These are phyloP conservation scores for Cerastis leucographa DNA, from an alignment of 2,888 invertebrate species.

Conservation along the genomic window DNA sequence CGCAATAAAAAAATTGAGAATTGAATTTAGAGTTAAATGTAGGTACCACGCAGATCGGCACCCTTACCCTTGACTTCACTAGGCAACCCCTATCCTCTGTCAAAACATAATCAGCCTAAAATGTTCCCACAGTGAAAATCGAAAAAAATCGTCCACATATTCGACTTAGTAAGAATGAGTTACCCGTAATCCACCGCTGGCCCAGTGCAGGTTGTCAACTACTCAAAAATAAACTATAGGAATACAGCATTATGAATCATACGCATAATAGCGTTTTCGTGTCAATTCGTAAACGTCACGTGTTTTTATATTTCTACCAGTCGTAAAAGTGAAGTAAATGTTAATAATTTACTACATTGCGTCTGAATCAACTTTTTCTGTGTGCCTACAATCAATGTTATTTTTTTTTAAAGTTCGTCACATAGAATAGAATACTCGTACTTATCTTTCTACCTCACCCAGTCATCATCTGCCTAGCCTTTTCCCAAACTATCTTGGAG, in stretches of 20 bases:
- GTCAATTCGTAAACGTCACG: slow-evolving; percentile 2
- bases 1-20: too few species aligned
- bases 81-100: too few species aligned
- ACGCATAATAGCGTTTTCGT: background rate
- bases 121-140: too few species aligned
- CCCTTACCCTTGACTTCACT: too few species aligned
- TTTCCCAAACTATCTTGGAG: too few species aligned
- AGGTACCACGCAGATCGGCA: too few species aligned
- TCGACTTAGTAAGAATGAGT: too few species aligned
- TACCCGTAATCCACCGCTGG: background rate
- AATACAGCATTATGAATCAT: background rate
- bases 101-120: too few species aligned
- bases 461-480: too few species aligned
- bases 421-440: background rate
- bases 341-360: background rate
- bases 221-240: background rate
- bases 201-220: background rate
- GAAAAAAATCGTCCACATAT: too few species aligned
- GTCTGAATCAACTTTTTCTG: background rate
- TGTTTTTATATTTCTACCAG: background rate
- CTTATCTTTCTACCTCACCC: background rate
- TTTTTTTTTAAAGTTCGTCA: background rate
- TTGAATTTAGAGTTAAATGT: too few species aligned
- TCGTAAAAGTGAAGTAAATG: slow-evolving; percentile 12
- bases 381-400: background rate